Base-by-base conservation (phyloP, 2,113 vertebrate genomes). In the Cololabis saira region DNA sequence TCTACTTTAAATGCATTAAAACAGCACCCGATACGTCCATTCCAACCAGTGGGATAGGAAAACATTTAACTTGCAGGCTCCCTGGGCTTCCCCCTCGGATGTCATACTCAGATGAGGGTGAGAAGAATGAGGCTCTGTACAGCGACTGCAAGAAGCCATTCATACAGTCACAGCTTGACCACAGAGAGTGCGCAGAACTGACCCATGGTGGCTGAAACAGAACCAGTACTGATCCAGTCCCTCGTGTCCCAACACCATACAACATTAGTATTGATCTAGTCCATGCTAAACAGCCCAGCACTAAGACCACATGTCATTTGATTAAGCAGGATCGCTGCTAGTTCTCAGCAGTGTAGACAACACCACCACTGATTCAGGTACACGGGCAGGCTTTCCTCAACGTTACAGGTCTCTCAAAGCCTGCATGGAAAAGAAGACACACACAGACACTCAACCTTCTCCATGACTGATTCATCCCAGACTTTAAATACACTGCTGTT, bases 101-200 rank as follows among this genome's bases (percentile, higher is more conserved):
- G 88, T 92, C 87, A 88, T 83, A 80, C 85, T 89, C 74, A 81
- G 86, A 90, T 85, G 83, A 88, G 71, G 76, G 61, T 53, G 70
- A 90, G 91, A 93, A 93, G 84, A 93, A 92, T 92, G 88, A 90
- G 47, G 88, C 91, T 93, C 93, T 93, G 93, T 94, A 85, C 40
- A 45, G 51, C 84, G 71, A 40, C 84, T 92, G 88, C 92, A 93
- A 90, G 88, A 87, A 77, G 75, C 86, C 85, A 90, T 93, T 93
- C 91, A 93, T 92, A 52, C 67, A 60, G 57, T 66, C 63, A 58
- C 56, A 78, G 78, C 76, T 61, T 47, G 43, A 78, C 82, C 87
- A 82, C 82, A 79, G 86, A 88, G 56, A 74, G 78, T 44, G 52
- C 67, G 76, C 41, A 88, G 71, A 72, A 65, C 73, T 71, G 85